Evolutionary conservation across 2,888 invertebrate species (phyloP).

Genomic region (Macrophya annulata): DNA sequence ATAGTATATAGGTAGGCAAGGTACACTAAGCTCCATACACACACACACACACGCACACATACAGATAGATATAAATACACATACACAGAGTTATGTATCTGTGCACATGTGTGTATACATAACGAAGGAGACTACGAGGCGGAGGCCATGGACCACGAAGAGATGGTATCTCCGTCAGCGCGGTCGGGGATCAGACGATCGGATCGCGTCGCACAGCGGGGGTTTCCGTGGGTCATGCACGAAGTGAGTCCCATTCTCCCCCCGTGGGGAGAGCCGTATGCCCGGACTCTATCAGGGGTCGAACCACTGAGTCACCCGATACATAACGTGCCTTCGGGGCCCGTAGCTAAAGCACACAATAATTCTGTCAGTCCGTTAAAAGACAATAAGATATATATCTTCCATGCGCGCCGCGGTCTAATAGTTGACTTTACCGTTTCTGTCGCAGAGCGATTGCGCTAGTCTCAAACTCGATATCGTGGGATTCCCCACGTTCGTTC

Average conservation of each 20-base stretch:
- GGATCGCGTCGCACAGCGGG: slow-evolving; percentile 78
- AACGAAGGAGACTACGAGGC: slow-evolving; percentile 56
- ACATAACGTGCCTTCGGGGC: slow-evolving; percentile 71
- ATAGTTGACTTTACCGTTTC: slow-evolving; percentile 67
- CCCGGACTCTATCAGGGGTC: slow-evolving; percentile 71
- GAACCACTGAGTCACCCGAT: slow-evolving; percentile 76
- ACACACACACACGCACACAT: neutral
- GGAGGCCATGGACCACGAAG: slow-evolving; percentile 73
- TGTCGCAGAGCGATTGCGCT: slow-evolving; percentile 51
- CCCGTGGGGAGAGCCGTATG: slow-evolving; percentile 49
- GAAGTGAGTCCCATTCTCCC: slow-evolving; percentile 68
- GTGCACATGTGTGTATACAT: slow-evolving; percentile 16
- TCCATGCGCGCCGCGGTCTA: slow-evolving; percentile 68
- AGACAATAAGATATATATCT: slow-evolving; percentile 73
- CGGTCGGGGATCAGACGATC: slow-evolving; percentile 78
- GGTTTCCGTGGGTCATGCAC: slow-evolving; percentile 79
- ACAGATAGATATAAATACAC: neutral
- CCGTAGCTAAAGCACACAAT: slow-evolving; percentile 62
- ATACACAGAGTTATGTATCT: neutral
- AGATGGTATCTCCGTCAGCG: slow-evolving; percentile 78
- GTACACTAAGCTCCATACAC: slow-evolving; percentile 3
- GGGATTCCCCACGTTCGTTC: slow-evolving; percentile 47
- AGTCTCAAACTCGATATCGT: slow-evolving; percentile 43
- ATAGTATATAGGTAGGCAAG: slow-evolving; percentile 42
- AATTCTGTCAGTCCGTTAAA: slow-evolving; percentile 63